Evolutionary conservation across 2,797 vertebrate species (phyloP).

Genomic region (Gymnopithys bicolor): DNA sequence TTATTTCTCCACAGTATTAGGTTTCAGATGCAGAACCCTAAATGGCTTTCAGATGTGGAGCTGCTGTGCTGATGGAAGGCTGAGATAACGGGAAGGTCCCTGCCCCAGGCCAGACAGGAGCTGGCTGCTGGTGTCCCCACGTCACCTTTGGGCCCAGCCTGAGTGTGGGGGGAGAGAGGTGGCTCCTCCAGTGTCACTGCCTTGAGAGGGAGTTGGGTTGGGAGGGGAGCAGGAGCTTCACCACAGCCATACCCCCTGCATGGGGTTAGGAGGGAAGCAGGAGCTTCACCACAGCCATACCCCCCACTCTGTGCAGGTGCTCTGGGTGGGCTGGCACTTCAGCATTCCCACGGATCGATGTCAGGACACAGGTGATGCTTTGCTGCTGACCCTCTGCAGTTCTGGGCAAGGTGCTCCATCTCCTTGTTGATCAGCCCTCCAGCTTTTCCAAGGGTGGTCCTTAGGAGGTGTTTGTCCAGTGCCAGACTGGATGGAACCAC

Average conservation of each 20-base stretch:
- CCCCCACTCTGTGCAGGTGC: background rate
- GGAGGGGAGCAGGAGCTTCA: background rate
- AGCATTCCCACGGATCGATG: accelerated
- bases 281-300: background rate
- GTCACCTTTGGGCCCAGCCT: background rate
- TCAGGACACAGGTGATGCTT: background rate
- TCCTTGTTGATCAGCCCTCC: background rate
- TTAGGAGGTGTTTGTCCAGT: background rate
- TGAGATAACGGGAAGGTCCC: background rate
- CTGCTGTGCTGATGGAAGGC: background rate
- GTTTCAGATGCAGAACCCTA: background rate
- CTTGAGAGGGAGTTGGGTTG: background rate
- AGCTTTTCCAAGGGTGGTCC: background rate
- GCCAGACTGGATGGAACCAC: background rate
- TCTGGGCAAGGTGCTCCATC: background rate
- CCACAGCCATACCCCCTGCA: accelerated
- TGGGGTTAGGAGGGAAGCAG: background rate
- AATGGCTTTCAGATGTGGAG: background rate
- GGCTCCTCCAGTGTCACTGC: background rate
- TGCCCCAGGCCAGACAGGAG: background rate
- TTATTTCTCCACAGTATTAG: background rate
- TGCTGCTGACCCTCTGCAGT: background rate
- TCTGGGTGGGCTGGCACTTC: background rate
- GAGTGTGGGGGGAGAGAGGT: accelerated
- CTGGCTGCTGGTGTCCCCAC: background rate